Evolutionary conservation across 1,140 invertebrate genomes (phyloP).

Genomic region (Steinernema khuongi): DNA sequence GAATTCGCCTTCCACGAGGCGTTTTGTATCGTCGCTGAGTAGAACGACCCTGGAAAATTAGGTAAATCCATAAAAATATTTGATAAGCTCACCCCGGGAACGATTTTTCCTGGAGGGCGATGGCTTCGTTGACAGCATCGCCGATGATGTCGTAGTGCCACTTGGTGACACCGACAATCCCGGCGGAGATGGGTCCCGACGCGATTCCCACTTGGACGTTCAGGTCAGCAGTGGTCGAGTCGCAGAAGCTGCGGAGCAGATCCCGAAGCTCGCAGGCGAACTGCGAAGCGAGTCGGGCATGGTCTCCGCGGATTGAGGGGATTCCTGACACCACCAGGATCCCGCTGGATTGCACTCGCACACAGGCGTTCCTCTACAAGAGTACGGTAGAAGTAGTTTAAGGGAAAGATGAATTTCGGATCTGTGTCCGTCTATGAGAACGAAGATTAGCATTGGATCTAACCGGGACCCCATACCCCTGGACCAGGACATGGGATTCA

Average conservation of each 20-base stretch:
- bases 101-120: conserved; percentile 40
- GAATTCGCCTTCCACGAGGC: conserved; percentile 27
- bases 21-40: conserved; percentile 42
- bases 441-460: too few species aligned
- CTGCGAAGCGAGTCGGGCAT: conserved; percentile 38
- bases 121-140: conserved; percentile 45
- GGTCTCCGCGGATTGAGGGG: conserved; percentile 29
- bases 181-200: conserved; percentile 43
- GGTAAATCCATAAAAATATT: neutral
- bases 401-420: too few species aligned
- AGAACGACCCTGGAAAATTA: conserved; percentile 33
- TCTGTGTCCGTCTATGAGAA: too few species aligned
- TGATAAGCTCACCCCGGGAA: conserved; percentile 24
- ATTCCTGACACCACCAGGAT: conserved; percentile 43
- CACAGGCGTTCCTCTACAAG: conserved; percentile 35
- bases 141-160: conserved; percentile 58
- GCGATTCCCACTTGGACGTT: conserved; percentile 52
- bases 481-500: too few species aligned
- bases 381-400: neutral
- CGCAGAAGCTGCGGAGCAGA: conserved; percentile 50
- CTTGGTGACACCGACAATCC: conserved; percentile 51
- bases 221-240: conserved; percentile 51
- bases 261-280: conserved; percentile 45
- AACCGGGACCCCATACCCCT: too few species aligned
- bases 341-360: conserved; percentile 45